Percentiles rank a stretch among this genome's conserved stretches.
Evolutionary conservation across 2,113 vertebrate species (phyloP).

Genomic region (Chelonoidis abingdonii): DNA sequence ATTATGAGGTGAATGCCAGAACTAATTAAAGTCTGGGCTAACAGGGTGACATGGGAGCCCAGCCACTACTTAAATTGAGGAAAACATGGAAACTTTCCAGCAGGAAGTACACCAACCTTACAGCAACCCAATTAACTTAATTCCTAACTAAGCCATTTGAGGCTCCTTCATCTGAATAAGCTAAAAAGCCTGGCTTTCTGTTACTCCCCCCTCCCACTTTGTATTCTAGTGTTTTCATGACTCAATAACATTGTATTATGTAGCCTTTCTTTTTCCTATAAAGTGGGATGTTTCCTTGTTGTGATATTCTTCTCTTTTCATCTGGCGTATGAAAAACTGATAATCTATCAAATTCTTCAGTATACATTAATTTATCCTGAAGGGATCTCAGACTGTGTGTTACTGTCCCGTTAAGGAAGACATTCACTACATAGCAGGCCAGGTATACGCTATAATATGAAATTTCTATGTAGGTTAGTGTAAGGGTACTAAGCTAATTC

Average conservation of each 20-base stretch:
- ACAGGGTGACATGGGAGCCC: conserved; percentile 89
- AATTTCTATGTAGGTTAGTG: not conserved
- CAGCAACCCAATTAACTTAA: conserved; percentile 93
- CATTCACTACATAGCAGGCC: not conserved
- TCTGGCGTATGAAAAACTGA: not conserved
- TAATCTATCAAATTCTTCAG: not conserved
- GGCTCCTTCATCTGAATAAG: conserved; percentile 87
- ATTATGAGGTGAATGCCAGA: conserved; percentile 94
- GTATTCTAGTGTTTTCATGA: not conserved
- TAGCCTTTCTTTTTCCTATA: not conserved
- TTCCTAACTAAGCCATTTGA: conserved; percentile 87
- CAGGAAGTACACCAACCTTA: conserved; percentile 88
- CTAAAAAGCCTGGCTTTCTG: conserved; percentile 60
- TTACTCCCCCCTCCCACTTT: not conserved
- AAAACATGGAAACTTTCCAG: conserved; percentile 86
- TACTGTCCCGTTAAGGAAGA: not conserved
- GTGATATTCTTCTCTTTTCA: not conserved
- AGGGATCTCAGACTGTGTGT: not conserved
- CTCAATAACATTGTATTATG: not conserved
- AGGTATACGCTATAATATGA: not conserved
- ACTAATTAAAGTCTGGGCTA: conserved; percentile 98
- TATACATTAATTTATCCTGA: not conserved
- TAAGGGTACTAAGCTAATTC: not conserved
- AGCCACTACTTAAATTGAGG: conserved; percentile 81
- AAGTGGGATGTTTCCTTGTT: not conserved